phyloP scores from a whole-genome alignment of 2,797 vertebrate genomes.

The Phylloscopus collybita region DNA sequence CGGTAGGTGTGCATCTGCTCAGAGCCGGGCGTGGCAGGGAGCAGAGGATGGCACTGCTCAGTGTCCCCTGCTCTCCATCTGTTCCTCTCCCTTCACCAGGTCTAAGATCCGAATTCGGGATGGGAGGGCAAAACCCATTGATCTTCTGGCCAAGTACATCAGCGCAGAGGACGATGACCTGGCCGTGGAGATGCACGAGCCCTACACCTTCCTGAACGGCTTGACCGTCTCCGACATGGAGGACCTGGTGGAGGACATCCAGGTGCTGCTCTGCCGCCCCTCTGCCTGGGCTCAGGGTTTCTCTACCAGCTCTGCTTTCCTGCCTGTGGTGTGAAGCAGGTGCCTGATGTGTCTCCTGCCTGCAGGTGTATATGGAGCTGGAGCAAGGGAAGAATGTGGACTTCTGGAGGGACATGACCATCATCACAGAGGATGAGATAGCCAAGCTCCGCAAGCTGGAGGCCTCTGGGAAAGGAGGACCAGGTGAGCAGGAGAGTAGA shows the following conservation, averaged over 20 bases:
- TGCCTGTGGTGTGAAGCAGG: fast-evolving
- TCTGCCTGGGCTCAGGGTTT: neutral
- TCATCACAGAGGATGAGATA: constrained; percentile 97
- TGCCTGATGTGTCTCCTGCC: neutral
- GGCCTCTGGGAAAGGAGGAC: constrained; percentile 89
- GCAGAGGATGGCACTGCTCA: neutral
- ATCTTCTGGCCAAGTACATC: constrained; percentile 97
- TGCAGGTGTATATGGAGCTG: constrained; percentile 96
- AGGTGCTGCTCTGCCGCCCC: constrained; percentile 74
- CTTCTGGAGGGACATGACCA: constrained; percentile 99
- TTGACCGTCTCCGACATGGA: constrained; percentile 98
- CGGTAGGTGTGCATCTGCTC: constrained; percentile 62
- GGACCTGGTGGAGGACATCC: constrained; percentile 96
- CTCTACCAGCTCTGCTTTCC: neutral
- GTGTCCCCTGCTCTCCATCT: neutral
- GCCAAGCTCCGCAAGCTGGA: constrained; percentile 94
- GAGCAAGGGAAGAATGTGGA: constrained; percentile 98
- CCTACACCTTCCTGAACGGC: constrained; percentile 95
- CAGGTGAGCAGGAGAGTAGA: constrained; percentile 71
- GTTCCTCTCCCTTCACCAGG: constrained; percentile 62
- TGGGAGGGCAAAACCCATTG: constrained; percentile 94
- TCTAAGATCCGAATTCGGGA: constrained; percentile 97
- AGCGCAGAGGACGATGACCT: constrained; percentile 95
- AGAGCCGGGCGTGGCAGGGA: fast-evolving
- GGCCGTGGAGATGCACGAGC: constrained; percentile 97